Base-by-base conservation (phyloP, 2,888 invertebrate genomes). In the Candidula unifasciata region DNA sequence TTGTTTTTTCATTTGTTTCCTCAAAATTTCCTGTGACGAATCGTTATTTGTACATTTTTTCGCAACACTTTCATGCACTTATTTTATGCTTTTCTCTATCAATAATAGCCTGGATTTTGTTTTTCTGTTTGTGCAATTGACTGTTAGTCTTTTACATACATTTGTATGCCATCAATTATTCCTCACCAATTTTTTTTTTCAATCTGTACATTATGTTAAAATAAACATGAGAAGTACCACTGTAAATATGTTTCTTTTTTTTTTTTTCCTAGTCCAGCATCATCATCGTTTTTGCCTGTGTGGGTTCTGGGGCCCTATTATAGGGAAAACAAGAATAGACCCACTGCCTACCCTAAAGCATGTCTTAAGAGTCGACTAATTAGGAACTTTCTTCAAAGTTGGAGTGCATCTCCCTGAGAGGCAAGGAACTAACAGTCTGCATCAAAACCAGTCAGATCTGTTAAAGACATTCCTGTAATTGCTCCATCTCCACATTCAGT, bases 171-270 rank as follows among this genome's bases (percentile, higher is more conserved):
- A 79, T 79, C 52, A 78, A 27, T 66, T 35, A 79, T 79, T 64
- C 52, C 37, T 79, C 64, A 66, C 52, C 27, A 44, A 44, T 66
- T 79, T 79, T 79, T 44, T 79, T 66, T 79, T 79, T 79, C 18
- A 66, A 79, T 64, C 68, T 79, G 79, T 79, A 79, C 79, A 78
- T 78, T 78, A 64, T 78, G 78, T 79, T 44, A 21, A 35, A 79
- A 79, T 33, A 79, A 79, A 33, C 44, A 44, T 24, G 44, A 44
- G 37, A 79, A 79, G 66, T 27, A 52, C 35, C 44, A 73, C 24
- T 44, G 44, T 44, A 64, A 64, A 64, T 64, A 21, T 64, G 64
- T 64, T n/a, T 13, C 16, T 18, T 24, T 73, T 73, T 73, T 8
- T 33, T 73, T 68, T 68, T 68, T 68, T n/a, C 8, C n/a, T n/a